Evolutionary conservation across 2,888 invertebrate species (phyloP).

Genomic region (Caenorhabditis sp.): DNA sequence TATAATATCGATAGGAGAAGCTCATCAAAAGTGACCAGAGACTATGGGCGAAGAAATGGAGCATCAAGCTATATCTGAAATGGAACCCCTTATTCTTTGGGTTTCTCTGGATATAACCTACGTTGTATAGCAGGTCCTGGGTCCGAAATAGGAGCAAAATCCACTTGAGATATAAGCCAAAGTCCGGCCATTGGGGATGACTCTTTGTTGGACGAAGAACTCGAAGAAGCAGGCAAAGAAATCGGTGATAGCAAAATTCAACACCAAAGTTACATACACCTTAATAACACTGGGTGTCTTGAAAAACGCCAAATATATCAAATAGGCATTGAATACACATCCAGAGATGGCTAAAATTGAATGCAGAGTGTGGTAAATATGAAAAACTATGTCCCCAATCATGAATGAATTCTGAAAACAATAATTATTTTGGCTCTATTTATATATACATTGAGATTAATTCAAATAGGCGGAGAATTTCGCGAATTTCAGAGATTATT

Average conservation of each 20-base stretch:
- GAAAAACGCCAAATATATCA: slow-evolving; percentile 13
- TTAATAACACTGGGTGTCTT: slow-evolving; percentile 15
- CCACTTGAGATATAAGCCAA: slow-evolving; percentile 10
- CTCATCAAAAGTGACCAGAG: slow-evolving; percentile 33
- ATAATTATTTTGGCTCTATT: too few species aligned
- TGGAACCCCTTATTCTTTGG: too few species aligned
- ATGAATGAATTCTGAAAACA: neutral
- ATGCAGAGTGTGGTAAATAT: slow-evolving; percentile 2
- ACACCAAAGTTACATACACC: slow-evolving; percentile 13
- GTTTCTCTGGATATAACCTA: too few species aligned
- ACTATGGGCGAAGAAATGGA: slow-evolving; percentile 29
- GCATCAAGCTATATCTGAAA: slow-evolving; percentile 36
- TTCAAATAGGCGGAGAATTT: too few species aligned
- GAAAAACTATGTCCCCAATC: neutral
- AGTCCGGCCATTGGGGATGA: slow-evolving; percentile 2
- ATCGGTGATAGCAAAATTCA: slow-evolving; percentile 32
- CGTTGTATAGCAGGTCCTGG: neutral
- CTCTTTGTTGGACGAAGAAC: slow-evolving; percentile 22
- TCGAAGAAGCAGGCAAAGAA: slow-evolving; percentile 20
- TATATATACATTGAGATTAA: too few species aligned
- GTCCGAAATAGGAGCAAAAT: slow-evolving; percentile 3
- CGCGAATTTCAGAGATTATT: too few species aligned
- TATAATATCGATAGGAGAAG: slow-evolving; percentile 39
- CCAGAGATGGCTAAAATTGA: slow-evolving; percentile 7
- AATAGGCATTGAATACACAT: slow-evolving; percentile 8